Evolutionary conservation across 2,888 invertebrate genomes (phyloP).

Genomic region (Metacarcinus magister): DNA sequence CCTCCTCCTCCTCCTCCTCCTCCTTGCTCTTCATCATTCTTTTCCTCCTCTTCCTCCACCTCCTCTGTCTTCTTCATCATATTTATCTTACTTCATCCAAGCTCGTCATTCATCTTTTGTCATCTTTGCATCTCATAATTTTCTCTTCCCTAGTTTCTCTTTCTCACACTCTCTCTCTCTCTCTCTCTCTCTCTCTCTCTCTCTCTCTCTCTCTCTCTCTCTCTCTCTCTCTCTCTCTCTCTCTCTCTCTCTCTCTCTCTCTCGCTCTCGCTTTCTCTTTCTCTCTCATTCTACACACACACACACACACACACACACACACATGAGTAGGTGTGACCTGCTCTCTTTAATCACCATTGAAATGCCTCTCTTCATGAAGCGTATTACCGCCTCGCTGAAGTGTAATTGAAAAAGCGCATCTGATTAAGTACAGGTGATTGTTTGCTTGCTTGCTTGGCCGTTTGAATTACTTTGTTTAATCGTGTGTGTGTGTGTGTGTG

Average conservation of each 20-base stretch:
- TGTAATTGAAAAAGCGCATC: too few species aligned
- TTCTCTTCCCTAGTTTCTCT: not conserved
- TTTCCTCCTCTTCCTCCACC: not conserved
- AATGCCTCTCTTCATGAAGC: too few species aligned
- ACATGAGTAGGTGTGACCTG: too few species aligned
- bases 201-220: not conserved
- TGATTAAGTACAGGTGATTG: too few species aligned
- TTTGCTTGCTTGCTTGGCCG: too few species aligned
- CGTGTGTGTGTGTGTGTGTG: too few species aligned
- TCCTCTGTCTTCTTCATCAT: not conserved
- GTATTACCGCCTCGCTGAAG: too few species aligned
- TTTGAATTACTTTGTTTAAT: too few species aligned
- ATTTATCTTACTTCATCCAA: conserved; percentile 9
- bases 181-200: conserved; percentile 26
- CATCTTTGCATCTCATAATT: not conserved
- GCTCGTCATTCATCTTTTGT: not conserved
- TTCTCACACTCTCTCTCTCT: conserved; percentile 5
- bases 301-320: too few species aligned
- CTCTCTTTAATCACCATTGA: too few species aligned
- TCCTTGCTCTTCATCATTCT: not conserved
- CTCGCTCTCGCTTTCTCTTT: too few species aligned
- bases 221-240: conserved; percentile 5
- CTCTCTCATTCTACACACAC: too few species aligned
- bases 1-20: not conserved
- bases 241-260: not conserved